A percentile compares a stretch with the other conserved stretches of the same genome.
Conservation (phyloP, 2,113 vertebrate species). For the Prolemur simus region DNA sequence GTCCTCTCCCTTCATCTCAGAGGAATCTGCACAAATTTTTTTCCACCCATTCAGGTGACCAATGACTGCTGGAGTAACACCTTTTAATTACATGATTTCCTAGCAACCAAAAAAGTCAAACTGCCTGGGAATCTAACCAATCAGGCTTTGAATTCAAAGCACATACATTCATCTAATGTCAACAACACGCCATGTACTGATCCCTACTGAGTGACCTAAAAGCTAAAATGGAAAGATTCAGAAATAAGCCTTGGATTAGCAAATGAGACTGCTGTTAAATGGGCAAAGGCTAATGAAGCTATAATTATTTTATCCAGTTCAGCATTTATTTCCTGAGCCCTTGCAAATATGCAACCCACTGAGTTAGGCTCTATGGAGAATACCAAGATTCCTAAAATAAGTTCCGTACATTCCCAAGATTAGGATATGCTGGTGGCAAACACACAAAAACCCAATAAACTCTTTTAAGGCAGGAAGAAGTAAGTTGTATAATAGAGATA, state of each 20-base stretch:
- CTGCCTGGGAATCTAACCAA: constrained; percentile 23
- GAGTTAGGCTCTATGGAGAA: background rate
- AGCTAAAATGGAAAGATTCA: constrained; percentile 41
- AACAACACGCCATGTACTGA: background rate
- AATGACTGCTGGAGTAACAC: background rate
- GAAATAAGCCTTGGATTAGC: constrained; percentile 40
- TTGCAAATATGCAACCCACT: constrained; percentile 48
- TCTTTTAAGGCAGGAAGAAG: background rate
- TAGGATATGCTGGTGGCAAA: background rate
- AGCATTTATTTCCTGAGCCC: constrained; percentile 37
- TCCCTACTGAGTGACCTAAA: constrained; percentile 34
- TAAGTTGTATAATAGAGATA: background rate
- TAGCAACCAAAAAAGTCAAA: background rate
- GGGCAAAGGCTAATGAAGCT: constrained; percentile 55
- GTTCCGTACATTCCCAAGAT: background rate
- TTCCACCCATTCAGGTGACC: background rate
- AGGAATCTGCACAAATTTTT: background rate
- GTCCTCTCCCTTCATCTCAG: background rate
- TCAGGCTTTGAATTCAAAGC: constrained; percentile 5
- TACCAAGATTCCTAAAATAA: background rate
- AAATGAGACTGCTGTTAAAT: constrained; percentile 33
- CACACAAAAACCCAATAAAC: background rate
- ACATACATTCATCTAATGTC: background rate
- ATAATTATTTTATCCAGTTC: constrained; percentile 56
- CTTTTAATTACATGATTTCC: constrained; percentile 3